Evolutionary conservation across 2,113 vertebrate species (phyloP), one percentile per base, ranked within the genome.

Genomic region (Anguilla rostrata): DNA sequence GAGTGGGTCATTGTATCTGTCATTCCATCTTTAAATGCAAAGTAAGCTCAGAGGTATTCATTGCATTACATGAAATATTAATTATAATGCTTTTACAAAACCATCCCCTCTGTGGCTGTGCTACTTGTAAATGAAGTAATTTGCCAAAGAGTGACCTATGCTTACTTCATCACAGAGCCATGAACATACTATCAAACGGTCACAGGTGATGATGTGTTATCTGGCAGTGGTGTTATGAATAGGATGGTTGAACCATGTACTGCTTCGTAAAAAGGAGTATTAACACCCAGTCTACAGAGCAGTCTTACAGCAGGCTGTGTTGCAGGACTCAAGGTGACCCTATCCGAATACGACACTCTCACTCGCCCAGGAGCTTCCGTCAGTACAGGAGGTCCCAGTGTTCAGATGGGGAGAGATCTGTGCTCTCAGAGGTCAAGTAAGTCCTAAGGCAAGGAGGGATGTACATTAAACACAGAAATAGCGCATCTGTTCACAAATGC

Each of bases 401-500:
- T 66, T 98, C 97, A 0, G 97, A 98, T 3, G 97, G 97, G 22
- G 97, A 97, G 92, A 94, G 97, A 81, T 98, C 97, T 0, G 96
- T 97, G 78, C 95, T 97, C 43, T 97, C 97, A 3, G 97, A 98
- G 94, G 94, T 97, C 90, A 98, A 97, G 97, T 97, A 95, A 9
- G 97, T 91, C 63, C 39, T 49, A 15, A 82, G 0, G 2, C 20
- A 26, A 5, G 12, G 20, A 34, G 26, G 14, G 1, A 63, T 29
- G 81, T n/a, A 16, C 14, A 60, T 22, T 60, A n/a, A 57, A 34
- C 60, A 8, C 22, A 57, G 20, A 26, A 43, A 20, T 16, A 82
- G 39, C 39, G 2, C 41, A 15, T 7, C 81, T 12, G 81, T 83
- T 75, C 46, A 53, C 43, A 83, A 14, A 29, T 83, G 34, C 8